Conservation (phyloP, 2,113 vertebrate genomes). For the Seriola quinqueradiata region DNA sequence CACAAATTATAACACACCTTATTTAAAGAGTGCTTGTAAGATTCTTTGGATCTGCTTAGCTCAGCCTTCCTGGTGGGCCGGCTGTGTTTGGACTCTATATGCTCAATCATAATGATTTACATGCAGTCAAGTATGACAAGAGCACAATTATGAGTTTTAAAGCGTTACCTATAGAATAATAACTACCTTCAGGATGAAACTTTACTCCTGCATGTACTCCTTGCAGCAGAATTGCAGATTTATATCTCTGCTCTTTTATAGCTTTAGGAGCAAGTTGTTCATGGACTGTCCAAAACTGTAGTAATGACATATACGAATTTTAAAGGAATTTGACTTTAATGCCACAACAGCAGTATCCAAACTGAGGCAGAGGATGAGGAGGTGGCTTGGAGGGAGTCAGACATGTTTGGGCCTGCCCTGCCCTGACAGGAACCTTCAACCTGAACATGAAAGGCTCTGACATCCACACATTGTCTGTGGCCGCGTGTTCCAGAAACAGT, state of each 20-base stretch:
- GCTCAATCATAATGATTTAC: slow-evolving; percentile 19
- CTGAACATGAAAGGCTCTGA: slow-evolving; percentile 83
- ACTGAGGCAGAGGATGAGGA: slow-evolving; percentile 48
- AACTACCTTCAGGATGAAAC: slow-evolving; percentile 29
- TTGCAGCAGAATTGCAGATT: slow-evolving; percentile 18
- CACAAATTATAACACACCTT: slow-evolving; percentile 52
- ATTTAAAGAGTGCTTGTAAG: slow-evolving; percentile 42
- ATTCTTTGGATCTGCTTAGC: slow-evolving; percentile 15
- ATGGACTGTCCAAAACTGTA: slow-evolving; percentile 10
- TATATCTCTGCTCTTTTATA: background rate
- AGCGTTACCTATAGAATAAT: slow-evolving; percentile 44
- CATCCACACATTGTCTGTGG: slow-evolving; percentile 74
- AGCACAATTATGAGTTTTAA: slow-evolving; percentile 43
- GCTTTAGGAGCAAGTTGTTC: slow-evolving; percentile 37
- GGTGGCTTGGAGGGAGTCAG: slow-evolving; percentile 34
- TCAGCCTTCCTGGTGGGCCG: slow-evolving; percentile 42
- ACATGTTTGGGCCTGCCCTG: slow-evolving; percentile 75
- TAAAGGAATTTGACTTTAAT: slow-evolving; percentile 51
- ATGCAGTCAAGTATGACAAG: slow-evolving; percentile 9
- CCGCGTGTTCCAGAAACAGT: slow-evolving; percentile 64
- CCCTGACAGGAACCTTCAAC: slow-evolving; percentile 78
- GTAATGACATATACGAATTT: slow-evolving; percentile 17
- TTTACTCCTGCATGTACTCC: background rate
- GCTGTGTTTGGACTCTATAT: slow-evolving; percentile 18
- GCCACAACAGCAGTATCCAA: slow-evolving; percentile 40